phyloP scores from a whole-genome alignment of 2,113 vertebrate species.

The Acrocephalus kingi region DNA sequence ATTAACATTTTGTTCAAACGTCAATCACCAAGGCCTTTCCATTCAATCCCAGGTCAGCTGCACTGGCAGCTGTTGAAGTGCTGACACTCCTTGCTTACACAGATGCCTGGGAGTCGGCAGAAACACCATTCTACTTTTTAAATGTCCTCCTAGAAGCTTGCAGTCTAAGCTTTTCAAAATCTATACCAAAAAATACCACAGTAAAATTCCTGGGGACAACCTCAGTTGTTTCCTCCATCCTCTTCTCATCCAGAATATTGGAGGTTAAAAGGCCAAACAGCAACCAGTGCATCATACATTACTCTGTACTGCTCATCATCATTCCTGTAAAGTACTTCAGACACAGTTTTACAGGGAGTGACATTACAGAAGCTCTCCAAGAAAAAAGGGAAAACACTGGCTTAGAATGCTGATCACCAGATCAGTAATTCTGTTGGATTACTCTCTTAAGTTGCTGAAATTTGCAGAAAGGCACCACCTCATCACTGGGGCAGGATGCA shows the following conservation, averaged over 20 bases:
- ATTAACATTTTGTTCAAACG: not conserved
- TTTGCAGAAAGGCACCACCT: not conserved
- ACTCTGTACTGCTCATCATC: rapidly evolving
- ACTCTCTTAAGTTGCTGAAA: not conserved
- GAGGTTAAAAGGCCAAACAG: not conserved
- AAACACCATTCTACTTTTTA: not conserved
- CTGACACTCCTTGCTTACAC: not conserved
- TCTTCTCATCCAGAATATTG: not conserved
- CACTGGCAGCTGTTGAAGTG: not conserved
- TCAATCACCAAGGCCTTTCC: not conserved
- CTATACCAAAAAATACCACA: not conserved
- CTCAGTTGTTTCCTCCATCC: not conserved
- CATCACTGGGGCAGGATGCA: not conserved
- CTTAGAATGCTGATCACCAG: not conserved
- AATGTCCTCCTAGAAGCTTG: not conserved
- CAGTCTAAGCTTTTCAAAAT: not conserved
- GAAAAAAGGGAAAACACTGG: not conserved
- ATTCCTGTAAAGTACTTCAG: not conserved
- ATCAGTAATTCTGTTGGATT: not conserved
- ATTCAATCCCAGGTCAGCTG: slow-evolving; percentile 9
- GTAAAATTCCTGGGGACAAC: not conserved
- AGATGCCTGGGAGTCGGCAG: not conserved
- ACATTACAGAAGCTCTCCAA: not conserved
- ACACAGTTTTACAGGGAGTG: not conserved
- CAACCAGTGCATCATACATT: not conserved